These are phyloP conservation scores for Lycodopsis pacificus DNA, from an alignment of 2,797 vertebrate genomes.

Conservation along the genomic window DNA sequence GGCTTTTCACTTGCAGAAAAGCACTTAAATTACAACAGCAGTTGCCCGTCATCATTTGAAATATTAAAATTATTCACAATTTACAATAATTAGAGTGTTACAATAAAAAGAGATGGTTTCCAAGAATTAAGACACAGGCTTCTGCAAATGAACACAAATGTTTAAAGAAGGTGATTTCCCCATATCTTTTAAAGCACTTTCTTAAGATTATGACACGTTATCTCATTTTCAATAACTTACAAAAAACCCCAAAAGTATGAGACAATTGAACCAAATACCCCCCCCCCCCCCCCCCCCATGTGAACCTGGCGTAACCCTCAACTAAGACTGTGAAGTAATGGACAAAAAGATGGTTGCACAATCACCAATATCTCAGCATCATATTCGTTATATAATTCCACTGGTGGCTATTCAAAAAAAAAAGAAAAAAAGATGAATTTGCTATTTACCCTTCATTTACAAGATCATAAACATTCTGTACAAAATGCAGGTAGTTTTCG, in stretches of 20 bases:
- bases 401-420: slow-evolving; percentile 64
- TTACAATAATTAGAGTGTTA: slow-evolving; percentile 94
- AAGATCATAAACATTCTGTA: slow-evolving; percentile 92
- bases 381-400: slow-evolving; percentile 79
- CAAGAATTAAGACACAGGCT: slow-evolving; percentile 84
- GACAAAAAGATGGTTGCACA: slow-evolving; percentile 85
- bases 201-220: slow-evolving; percentile 81
- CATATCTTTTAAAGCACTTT: slow-evolving; percentile 84
- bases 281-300: slow-evolving; percentile 22
- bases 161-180: slow-evolving; percentile 76
- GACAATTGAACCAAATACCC: slow-evolving; percentile 73
- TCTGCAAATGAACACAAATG: slow-evolving; percentile 90
- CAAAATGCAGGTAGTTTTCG: slow-evolving; percentile 89
- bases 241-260: slow-evolving; percentile 67
- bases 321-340: slow-evolving; percentile 81
- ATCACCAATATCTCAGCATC: slow-evolving; percentile 85
- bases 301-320: slow-evolving; percentile 82
- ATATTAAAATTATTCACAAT: slow-evolving; percentile 95
- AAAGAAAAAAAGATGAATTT: slow-evolving; percentile 73
- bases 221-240: slow-evolving; percentile 82
- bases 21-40: slow-evolving; percentile 91
- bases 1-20: slow-evolving; percentile 88
- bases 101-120: slow-evolving; percentile 85
- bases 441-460: slow-evolving; percentile 88
- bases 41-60: slow-evolving; percentile 86